phyloP scores from a whole-genome alignment of 2,888 invertebrate species.

The Prosopocoilus inquinatus region DNA sequence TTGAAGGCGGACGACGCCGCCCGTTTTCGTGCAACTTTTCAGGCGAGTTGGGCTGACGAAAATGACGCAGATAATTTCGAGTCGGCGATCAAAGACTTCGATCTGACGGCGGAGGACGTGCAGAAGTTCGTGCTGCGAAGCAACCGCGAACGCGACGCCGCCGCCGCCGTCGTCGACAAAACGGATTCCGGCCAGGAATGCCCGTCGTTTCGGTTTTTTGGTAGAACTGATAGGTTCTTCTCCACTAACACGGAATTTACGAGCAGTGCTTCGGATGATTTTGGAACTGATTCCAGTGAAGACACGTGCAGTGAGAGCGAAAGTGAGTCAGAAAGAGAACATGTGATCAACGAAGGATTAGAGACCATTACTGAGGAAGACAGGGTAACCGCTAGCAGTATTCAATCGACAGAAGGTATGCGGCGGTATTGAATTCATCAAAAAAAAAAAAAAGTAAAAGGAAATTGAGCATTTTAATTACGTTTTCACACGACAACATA shows the following conservation, averaged over 20 bases:
- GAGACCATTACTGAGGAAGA: conserved; percentile 50
- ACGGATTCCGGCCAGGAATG: conserved; percentile 33
- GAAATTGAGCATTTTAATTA: no score
- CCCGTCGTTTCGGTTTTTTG: conserved; percentile 13
- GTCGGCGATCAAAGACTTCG: conserved; percentile 46
- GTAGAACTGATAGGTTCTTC: conserved; percentile 13
- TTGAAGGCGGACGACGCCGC: conserved; percentile 2
- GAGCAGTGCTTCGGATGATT: conserved; percentile 25
- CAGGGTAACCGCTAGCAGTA: conserved; percentile 39
- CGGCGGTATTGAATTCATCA: no score
- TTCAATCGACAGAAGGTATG: conserved; percentile 25
- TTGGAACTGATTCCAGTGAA: conserved; percentile 28
- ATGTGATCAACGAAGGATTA: conserved; percentile 43
- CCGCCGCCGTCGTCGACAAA: conserved; percentile 33
- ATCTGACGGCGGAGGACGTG: conserved; percentile 46
- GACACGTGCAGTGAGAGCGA: conserved; percentile 28
- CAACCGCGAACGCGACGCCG: conserved; percentile 31
- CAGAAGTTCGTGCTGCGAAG: conserved; percentile 38
- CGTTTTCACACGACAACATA: no score
- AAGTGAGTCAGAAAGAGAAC: conserved; percentile 41
- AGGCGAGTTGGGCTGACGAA: conserved; percentile 7
- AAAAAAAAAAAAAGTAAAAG: no score
- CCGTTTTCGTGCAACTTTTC: conserved; percentile 1
- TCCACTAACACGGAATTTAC: conserved; percentile 25
- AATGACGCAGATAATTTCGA: conserved; percentile 33